A percentile compares a stretch with the other conserved stretches of the same genome.
Evolutionary conservation across 2,888 invertebrate species (phyloP).

Genomic region (Maniola hyperantus): DNA sequence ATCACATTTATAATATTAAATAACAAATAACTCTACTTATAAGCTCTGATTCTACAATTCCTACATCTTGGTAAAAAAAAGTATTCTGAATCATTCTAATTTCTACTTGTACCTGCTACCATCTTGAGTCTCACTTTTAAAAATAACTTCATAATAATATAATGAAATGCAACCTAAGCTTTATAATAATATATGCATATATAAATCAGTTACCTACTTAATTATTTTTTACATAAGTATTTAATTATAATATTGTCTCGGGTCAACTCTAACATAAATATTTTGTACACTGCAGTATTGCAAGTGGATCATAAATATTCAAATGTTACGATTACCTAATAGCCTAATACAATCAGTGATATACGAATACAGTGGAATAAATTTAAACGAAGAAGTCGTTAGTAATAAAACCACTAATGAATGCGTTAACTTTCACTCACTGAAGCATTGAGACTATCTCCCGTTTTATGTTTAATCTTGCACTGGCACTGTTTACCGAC

Average conservation of each 20-base stretch:
- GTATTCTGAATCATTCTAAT: no score
- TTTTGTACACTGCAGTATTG: constrained; percentile 14
- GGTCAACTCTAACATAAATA: neutral
- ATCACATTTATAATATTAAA: no score
- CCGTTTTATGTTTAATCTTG: constrained; percentile 10
- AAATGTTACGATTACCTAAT: constrained; percentile 31
- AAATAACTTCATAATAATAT: no score
- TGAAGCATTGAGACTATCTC: constrained; percentile 32
- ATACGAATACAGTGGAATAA: constrained; percentile 21
- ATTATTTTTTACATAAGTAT: neutral
- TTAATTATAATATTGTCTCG: neutral
- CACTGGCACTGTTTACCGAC: neutral
- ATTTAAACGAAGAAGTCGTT: constrained; percentile 40
- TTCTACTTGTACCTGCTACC: no score
- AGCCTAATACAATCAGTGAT: neutral
- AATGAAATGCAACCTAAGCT: neutral
- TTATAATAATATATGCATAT: neutral
- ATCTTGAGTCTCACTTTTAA: no score
- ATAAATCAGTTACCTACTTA: neutral
- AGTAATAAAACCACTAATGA: constrained; percentile 41
- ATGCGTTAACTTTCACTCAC: constrained; percentile 47
- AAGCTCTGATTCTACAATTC: no score
- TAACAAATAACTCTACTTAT: no score
- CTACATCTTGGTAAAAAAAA: no score
- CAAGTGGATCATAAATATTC: constrained; percentile 14